Evolutionary conservation across 2,888 invertebrate genomes (phyloP), one percentile per base, ranked within the genome.

Genomic region (Eilema sororculum): DNA sequence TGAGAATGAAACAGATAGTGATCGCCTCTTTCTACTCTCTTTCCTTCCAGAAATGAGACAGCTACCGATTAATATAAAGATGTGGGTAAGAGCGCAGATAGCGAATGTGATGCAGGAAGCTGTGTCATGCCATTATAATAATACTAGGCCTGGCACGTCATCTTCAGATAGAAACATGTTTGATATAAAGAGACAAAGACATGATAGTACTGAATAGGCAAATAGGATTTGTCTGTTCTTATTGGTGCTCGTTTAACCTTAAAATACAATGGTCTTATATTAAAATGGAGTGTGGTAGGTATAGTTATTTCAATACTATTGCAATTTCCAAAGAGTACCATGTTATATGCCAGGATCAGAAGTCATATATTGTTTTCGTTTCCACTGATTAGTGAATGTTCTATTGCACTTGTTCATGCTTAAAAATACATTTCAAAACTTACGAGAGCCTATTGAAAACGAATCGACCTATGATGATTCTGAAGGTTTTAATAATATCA

Each of bases 51-150:
- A 95, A 83, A 91, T 95, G 90, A 88, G 90, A 67, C 93, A 92
- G 77, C 76, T 95, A 30, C 94, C 94, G 0, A 74, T 89, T 1
- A 88, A 94, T 77, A 87, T 94, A 30, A 95, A 94, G 85, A 95
- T 95, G 95, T 95, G 95, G 95, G 92, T 91, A 65, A 77, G 95
- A 22, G 90, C 94, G 0, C 93, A 94, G 81, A 93, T 95, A 69
- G 94, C 95, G 0, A 93, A 89, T 66, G 82, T 93, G 0, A 95
- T 95, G 95, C 94, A 95, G 78, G 94, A 95, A 67, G 95, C 95
- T 0, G 94, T 95, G 1, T 81, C 83, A 1, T 87, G 89, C 52
- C 91, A 93, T 65, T 92, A 87, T 73, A 90, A 87, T 61, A 90
- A 92, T 67, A 87, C 86, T 0, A 81, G 79, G 46, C 91, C 91